A percentile compares a stretch with the other conserved stretches of the same genome.
phyloP scores from a whole-genome alignment of 2,113 vertebrate genomes.

The Athene cunicularia region DNA sequence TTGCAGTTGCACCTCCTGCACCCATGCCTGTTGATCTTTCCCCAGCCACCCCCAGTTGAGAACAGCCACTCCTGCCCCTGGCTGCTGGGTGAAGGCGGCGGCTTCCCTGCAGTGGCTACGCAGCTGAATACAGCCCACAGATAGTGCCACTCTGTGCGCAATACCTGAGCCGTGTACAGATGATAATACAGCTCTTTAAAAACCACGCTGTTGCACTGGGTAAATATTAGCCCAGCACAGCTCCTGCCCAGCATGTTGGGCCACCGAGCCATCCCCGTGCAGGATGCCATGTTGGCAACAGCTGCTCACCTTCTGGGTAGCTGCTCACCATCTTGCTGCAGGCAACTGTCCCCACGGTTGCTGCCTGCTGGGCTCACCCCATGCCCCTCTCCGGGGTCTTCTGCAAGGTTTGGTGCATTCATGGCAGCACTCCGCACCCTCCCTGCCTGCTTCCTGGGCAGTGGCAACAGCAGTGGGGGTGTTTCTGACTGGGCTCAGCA shows the following conservation, averaged over 20 bases:
- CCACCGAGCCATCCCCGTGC: background rate
- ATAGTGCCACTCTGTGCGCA: background rate
- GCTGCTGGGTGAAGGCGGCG: background rate
- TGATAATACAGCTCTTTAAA: background rate
- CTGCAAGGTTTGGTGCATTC: background rate
- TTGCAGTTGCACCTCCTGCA: background rate
- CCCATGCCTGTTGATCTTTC: background rate
- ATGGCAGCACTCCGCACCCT: background rate
- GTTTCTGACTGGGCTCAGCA: fast-evolving
- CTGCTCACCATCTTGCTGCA: background rate
- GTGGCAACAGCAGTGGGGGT: fast-evolving
- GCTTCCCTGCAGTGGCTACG: fast-evolving
- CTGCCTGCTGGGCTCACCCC: background rate
- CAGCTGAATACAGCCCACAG: background rate
- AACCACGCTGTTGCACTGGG: background rate
- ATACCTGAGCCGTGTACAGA: fast-evolving
- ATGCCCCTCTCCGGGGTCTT: background rate
- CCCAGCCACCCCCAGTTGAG: background rate
- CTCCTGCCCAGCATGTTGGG: background rate
- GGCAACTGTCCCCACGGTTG: fast-evolving
- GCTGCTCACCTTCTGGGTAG: fast-evolving
- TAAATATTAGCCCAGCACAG: background rate
- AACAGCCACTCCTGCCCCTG: background rate
- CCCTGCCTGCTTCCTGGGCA: background rate
- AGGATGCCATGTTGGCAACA: fast-evolving